Conservation (phyloP, 2,797 vertebrate species). For the Phyllotis vaccarum region DNA sequence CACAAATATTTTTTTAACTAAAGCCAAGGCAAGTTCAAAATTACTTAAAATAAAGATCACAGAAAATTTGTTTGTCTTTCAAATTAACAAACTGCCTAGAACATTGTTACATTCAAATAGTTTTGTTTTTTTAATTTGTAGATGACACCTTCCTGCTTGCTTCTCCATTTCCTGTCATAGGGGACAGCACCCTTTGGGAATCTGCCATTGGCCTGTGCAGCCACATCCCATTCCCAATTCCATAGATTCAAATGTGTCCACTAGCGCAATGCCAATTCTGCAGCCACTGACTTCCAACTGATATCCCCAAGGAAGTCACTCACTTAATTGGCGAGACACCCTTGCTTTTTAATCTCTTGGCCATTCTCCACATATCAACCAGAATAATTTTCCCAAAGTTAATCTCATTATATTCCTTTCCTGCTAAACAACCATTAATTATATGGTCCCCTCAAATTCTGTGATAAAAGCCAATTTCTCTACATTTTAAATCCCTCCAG, state of each 20-base stretch:
- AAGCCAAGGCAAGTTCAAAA: slow-evolving; percentile 54
- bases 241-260: background rate
- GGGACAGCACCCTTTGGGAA: background rate
- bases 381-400: background rate
- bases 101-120: background rate
- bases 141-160: background rate
- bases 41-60: slow-evolving; percentile 50
- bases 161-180: background rate
- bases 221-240: background rate
- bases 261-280: background rate
- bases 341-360: background rate
- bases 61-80: background rate
- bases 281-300: background rate
- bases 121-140: background rate
- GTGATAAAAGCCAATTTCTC: slow-evolving; percentile 46
- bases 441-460: background rate
- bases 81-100: slow-evolving; percentile 7
- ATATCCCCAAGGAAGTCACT: background rate
- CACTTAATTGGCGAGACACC: background rate
- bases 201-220: background rate
- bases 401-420: background rate
- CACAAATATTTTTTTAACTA: slow-evolving; percentile 51
- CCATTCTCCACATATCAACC: background rate
- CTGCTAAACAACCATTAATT: slow-evolving; percentile 2
- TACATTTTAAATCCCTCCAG: background rate